Conservation (phyloP, 2,797 vertebrate species). For the Oceanodroma leucorhoa region DNA sequence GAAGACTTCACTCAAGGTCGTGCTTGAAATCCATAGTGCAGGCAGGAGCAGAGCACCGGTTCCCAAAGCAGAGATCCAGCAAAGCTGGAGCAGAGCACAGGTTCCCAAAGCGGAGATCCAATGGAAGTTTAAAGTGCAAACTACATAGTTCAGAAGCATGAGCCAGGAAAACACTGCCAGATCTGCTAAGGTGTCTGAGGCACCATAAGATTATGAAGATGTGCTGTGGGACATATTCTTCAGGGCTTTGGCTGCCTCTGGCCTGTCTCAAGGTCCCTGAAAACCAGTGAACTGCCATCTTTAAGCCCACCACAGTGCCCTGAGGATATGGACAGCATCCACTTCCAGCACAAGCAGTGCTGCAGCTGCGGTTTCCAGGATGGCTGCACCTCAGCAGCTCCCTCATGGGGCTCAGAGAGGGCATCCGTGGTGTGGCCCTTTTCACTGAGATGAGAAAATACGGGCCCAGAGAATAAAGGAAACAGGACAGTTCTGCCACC, state of each 20-base stretch:
- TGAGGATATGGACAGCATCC: neutral
- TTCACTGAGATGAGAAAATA: neutral
- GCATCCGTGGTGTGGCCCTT: fast-evolving
- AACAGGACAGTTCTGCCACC: neutral
- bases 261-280: neutral
- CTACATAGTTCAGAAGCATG: neutral
- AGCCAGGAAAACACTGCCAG: neutral
- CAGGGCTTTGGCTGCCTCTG: neutral
- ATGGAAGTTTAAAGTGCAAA: neutral
- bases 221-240: neutral
- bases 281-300: neutral
- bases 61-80: neutral
- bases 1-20: neutral
- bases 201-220: neutral
- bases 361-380: neutral
- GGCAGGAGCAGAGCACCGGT: fast-evolving
- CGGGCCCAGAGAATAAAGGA: neutral
- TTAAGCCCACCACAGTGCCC: neutral
- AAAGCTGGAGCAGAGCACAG: neutral
- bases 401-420: neutral
- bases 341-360: neutral
- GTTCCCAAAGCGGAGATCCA: neutral
- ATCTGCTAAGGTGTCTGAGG: neutral
- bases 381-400: neutral
- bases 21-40: neutral